These are phyloP conservation scores for Panorpa germanica DNA, from an alignment of 2,888 invertebrate species.

Conservation along the genomic window DNA sequence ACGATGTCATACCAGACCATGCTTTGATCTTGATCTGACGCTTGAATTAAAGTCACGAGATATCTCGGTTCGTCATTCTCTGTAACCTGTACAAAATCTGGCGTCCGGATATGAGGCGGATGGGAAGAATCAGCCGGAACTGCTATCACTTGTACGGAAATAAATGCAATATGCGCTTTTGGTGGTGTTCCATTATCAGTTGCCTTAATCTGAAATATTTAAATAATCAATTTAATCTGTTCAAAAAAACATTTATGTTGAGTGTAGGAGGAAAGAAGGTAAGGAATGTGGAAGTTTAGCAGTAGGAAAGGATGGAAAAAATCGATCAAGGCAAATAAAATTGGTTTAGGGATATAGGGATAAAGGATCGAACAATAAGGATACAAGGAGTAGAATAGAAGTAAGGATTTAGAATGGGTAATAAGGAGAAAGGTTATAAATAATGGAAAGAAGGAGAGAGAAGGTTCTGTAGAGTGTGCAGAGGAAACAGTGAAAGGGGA, in stretches of 20 bases:
- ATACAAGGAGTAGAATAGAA: too few species aligned
- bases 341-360: too few species aligned
- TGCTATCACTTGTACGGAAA: slow-evolving; percentile 45
- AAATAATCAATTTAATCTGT: background rate
- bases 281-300: too few species aligned
- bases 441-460: too few species aligned
- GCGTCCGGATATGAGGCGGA: slow-evolving; percentile 39
- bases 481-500: too few species aligned
- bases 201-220: slow-evolving; percentile 48
- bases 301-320: too few species aligned
- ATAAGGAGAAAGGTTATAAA: too few species aligned
- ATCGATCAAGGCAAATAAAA: too few species aligned
- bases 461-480: too few species aligned
- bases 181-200: slow-evolving; percentile 61
- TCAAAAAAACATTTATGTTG: background rate
- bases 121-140: slow-evolving; percentile 38
- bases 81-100: slow-evolving; percentile 51
- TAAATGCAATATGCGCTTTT: slow-evolving; percentile 55
- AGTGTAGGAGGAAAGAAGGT: too few species aligned
- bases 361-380: too few species aligned
- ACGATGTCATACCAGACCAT: slow-evolving; percentile 81
- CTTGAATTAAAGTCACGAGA: slow-evolving; percentile 69
- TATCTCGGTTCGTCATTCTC: slow-evolving; percentile 78
- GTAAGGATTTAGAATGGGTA: too few species aligned
- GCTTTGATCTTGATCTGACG: slow-evolving; percentile 71